Evolutionary conservation across 2,888 invertebrate genomes (phyloP).

Genomic region (Euproctis similis): DNA sequence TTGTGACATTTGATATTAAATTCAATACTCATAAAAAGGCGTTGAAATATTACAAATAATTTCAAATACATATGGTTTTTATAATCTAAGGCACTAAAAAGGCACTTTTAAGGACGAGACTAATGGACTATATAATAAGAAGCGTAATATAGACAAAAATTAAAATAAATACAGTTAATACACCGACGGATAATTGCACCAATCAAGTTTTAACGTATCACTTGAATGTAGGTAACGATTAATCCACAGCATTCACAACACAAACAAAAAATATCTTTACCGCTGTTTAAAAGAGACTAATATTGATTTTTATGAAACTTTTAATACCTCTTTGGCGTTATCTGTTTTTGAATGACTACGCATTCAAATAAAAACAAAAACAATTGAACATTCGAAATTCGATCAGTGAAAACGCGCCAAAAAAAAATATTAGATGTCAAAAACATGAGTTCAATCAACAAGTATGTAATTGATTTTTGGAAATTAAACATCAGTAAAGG

Average conservation of each 20-base stretch:
- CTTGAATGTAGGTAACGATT: constrained; percentile 22
- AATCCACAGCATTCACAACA: constrained; percentile 15
- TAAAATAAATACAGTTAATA: constrained; percentile 50
- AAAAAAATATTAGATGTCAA: too few relatives aligned
- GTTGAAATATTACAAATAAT: constrained; percentile 24
- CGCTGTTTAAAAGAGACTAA: constrained; percentile 13
- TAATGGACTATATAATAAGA: constrained; percentile 51
- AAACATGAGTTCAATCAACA: too few relatives aligned
- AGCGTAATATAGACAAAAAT: constrained; percentile 49
- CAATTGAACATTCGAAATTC: too few relatives aligned
- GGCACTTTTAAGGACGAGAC: constrained; percentile 44
- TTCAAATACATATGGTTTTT: too few relatives aligned
- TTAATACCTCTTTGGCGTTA: too few relatives aligned
- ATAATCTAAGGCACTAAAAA: constrained; percentile 45
- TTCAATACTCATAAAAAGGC: constrained; percentile 21
- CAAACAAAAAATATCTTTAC: constrained; percentile 20
- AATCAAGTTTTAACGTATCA: constrained; percentile 15
- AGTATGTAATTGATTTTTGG: too few relatives aligned
- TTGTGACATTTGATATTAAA: constrained; percentile 18
- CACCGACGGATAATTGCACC: constrained; percentile 27
- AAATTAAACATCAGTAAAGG: constrained; percentile 22
- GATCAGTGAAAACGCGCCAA: too few relatives aligned
- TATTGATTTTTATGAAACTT: constrained; percentile 7
- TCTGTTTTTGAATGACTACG: too few relatives aligned
- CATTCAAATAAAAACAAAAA: too few relatives aligned